Evolutionary conservation across 2,797 vertebrate genomes (phyloP), one percentile per base, ranked within the genome.

Genomic region (Peromyscus nudipes): DNA sequence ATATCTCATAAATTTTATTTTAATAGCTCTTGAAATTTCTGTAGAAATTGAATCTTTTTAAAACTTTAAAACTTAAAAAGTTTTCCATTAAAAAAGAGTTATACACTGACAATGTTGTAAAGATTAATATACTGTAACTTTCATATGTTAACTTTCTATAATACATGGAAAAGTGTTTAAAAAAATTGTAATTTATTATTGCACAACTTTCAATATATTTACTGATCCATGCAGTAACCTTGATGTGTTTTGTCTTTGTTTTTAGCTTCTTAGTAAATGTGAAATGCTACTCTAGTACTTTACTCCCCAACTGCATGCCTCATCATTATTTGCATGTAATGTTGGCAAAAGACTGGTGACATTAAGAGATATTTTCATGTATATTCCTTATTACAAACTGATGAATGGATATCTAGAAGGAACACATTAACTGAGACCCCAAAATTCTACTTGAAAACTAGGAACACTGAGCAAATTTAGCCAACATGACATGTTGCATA

Each of bases 1-100:
- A 27, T 96, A 86, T 46, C 3, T 57, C 57, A 27, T 69, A 23
- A 46, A 29, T 46, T 62, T 10, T 43, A 83, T 69, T 90, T 88
- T 85, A 84, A 57, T 88, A 92, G 1, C 11, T 91, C 2, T 75
- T 95, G 88, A 43, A 82, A 46, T 77, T 93, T 93, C 4, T 85
- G 57, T 69, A 49, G 34, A 92, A 89, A 9, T 49, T 79, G 4
- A 79, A 75, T 13, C 1, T 49, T n/a, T 29, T 85, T 49, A 9
- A 49, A 49, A 19, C 29, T 83, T 29, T 65, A 31, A 46, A 13
- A 25, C 1, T 40, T 82, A 21, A 27, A 64, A 46, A 6, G 11
- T 25, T 82, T 94, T 90, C 67, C 46, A 1, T 75, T 84, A 10
- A 83, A 96, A 96, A 95, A 0, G 0, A 94, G 23, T 4, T 16